Base-by-base conservation (phyloP, 2,113 vertebrate species). In the Pungitius pungitius region DNA sequence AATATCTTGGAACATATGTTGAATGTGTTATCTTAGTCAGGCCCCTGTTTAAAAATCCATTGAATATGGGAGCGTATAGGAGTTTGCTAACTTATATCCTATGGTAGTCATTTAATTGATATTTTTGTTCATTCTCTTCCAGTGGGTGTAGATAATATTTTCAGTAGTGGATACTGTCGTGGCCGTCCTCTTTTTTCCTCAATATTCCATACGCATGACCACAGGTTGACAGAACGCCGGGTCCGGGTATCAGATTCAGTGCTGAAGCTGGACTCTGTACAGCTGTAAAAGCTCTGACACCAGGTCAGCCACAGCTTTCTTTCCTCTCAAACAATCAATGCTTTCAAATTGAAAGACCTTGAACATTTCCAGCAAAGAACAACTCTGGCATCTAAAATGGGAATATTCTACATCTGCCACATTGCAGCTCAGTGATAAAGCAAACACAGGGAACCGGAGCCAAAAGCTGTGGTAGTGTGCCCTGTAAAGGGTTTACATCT, bases 301-400 rank as follows among this genome's bases (percentile, higher is more conserved):
- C 27, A 84, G 37, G 15, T 60, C 78, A 79, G 73, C 57, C 57
- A 27, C 61, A 62, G 62, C 61, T 60, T 73, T 81, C 70, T 59
- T 67, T 45, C 61, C 57, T 51, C 64, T 77, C 77, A 70, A 71
- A 83, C 80, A 86, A 86, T 83, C 52, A 69, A 54, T 22, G 77
- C 84, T 80, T 75, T 89, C 73, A 86, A 51, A 40, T 35, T 39
- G 73, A 67, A 80, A 73, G 75, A 73, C 82, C 80, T 74, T 76
- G 77, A 84, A 72, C 57, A 66, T 61, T 60, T 72, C 69, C 47
- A 60, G 77, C 49, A 61, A 30, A 69, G 60, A 35, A 35, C 71
- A 59, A 54, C 73, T 82, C 42, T 49, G 27, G 37, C 69, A 47
- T 63, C 63, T 75, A 49, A 67, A 82, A 83, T 57, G 59, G 69